Base-by-base conservation (phyloP, 1,140 invertebrate species). In the Neodiprion fabricii region DNA sequence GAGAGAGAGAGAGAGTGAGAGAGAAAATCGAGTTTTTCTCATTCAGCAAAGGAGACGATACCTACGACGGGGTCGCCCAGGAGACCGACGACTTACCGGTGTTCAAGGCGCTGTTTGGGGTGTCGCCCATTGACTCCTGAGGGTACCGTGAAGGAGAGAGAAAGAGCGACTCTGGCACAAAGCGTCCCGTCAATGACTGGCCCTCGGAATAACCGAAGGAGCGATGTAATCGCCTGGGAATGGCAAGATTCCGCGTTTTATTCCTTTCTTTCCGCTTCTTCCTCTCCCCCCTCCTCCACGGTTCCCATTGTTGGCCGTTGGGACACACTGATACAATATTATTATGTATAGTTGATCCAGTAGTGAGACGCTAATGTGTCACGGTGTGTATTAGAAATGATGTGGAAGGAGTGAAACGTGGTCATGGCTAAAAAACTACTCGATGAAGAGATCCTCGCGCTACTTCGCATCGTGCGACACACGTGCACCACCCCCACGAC, bases 11-110 rank as follows among this genome's bases (percentile, higher is more conserved):
- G 49, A 70, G 23, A 17, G 48, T 61, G 17, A 74, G 68, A 70
- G 17, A 67, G 17, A 74, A 75, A 65, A 65, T 47, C 40, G 67
- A 76, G 70, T 40, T 40, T 40, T 40, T 40, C 28, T 40, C 28
- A 40, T 40, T 40, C 28, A 40, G 28, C 28, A 40, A 40, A 40
- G 28, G 28, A 40, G 28, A 40, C 28, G 28, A 40, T 40, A 40
- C 28, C 28, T 40, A 40, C 28, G 28, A 40, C 28, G 28, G 28
- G 28, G 28, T 40, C 28, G 28, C 28, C 28, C 28, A 40, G 28
- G 28, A 40, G 28, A 40, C 28, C 28, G 28, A 40, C 28, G 28
- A 40, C 28, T 40, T 40, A 40, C 28, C 28, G 28, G 53, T 61
- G 53, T 61, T 61, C n/a, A 14, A 17, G 53, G 53, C 28, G 28